Evolutionary conservation across 1,140 invertebrate species (phyloP).

Genomic region (Leptopilina clavipes): DNA sequence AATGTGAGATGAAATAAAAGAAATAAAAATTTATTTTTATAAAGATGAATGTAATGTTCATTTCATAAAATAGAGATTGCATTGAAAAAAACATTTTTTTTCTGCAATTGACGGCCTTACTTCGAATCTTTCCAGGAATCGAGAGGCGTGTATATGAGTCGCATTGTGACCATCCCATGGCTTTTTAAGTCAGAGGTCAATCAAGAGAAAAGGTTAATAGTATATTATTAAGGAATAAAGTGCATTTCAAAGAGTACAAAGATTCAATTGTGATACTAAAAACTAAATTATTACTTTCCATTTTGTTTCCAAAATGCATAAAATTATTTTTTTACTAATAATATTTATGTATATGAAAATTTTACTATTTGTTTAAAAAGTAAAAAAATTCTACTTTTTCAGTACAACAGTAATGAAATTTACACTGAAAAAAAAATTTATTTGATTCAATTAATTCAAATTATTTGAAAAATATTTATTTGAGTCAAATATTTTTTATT

Average conservation of each 20-base stretch:
- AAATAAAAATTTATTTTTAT: too few relatives aligned
- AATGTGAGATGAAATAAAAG: too few relatives aligned
- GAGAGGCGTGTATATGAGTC: background rate
- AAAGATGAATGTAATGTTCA: too few relatives aligned
- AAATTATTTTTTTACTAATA: too few relatives aligned
- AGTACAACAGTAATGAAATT: too few relatives aligned
- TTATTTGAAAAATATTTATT: too few relatives aligned
- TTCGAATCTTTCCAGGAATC: conserved; percentile 22
- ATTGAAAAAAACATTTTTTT: background rate
- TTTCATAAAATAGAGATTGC: background rate
- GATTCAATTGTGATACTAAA: background rate
- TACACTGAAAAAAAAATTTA: too few relatives aligned
- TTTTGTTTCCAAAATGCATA: background rate
- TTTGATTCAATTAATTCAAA: too few relatives aligned
- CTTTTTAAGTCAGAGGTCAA: conserved; percentile 20
- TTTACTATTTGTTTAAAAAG: too few relatives aligned
- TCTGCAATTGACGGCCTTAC: background rate
- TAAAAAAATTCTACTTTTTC: too few relatives aligned
- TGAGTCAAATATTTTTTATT: too few relatives aligned
- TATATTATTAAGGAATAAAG: conserved; percentile 15
- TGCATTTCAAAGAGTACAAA: background rate
- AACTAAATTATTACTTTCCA: conserved; percentile 1
- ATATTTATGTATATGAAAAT: too few relatives aligned
- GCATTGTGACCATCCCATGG: background rate
- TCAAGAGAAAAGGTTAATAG: conserved; percentile 10